phyloP scores from a whole-genome alignment of 2,113 vertebrate species.

The Cairina moschata region DNA sequence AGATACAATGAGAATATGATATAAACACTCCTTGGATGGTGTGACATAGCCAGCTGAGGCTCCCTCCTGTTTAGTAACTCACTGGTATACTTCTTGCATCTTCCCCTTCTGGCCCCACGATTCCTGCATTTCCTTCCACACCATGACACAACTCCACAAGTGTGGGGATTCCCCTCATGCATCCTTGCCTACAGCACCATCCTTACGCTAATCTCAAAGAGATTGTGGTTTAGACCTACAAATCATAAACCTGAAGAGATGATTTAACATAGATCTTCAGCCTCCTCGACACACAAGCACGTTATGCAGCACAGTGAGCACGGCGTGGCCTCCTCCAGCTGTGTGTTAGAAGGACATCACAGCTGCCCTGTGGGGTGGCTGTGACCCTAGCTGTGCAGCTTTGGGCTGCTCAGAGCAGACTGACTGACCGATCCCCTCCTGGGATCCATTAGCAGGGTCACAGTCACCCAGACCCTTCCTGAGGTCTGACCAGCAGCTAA shows the following conservation, averaged over 20 bases:
- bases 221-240: slow-evolving; percentile 15
- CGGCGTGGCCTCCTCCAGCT: neutral
- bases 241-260: neutral
- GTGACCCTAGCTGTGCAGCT: neutral
- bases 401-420: fast-evolving
- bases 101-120: neutral
- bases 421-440: fast-evolving
- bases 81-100: neutral
- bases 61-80: neutral
- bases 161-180: neutral
- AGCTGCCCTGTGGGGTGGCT: neutral
- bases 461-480: neutral
- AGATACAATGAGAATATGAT: neutral
- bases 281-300: neutral
- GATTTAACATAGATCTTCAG: neutral
- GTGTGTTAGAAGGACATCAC: neutral
- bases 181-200: neutral
- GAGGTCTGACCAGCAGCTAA: neutral
- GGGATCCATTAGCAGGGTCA: neutral
- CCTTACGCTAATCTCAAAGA: neutral
- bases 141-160: neutral
- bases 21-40: neutral
- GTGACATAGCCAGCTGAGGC: neutral
- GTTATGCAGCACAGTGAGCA: neutral
- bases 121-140: neutral